Evolutionary conservation across 1,140 invertebrate genomes (phyloP).

Genomic region (Portunus trituberculatus): DNA sequence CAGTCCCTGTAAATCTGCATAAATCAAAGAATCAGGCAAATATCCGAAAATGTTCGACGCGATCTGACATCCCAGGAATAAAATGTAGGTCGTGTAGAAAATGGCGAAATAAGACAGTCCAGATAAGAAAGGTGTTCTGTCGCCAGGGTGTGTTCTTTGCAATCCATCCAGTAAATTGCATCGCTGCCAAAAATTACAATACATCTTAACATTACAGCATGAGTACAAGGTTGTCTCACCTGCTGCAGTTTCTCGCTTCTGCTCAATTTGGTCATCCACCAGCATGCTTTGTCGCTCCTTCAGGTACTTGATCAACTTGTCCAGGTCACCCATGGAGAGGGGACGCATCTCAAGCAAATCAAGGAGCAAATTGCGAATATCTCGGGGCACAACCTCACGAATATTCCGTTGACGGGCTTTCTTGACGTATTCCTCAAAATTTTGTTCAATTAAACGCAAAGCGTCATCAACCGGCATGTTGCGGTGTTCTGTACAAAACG

Average conservation of each 20-base stretch:
- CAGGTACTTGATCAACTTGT: slow-evolving; percentile 78
- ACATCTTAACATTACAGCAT: slow-evolving; percentile 31
- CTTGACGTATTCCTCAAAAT: slow-evolving; percentile 89
- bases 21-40: background rate
- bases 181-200: slow-evolving; percentile 36
- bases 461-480: slow-evolving; percentile 97
- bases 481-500: slow-evolving; percentile 87
- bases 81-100: slow-evolving; percentile 33
- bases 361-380: slow-evolving; percentile 77
- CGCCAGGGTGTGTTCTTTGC: slow-evolving; percentile 17
- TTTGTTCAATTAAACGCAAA: slow-evolving; percentile 87
- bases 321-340: slow-evolving; percentile 77
- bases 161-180: slow-evolving; percentile 7
- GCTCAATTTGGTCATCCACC: slow-evolving; percentile 78
- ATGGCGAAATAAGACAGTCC: slow-evolving; percentile 29
- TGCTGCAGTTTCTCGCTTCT: slow-evolving; percentile 77
- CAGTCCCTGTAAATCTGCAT: background rate
- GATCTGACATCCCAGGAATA: background rate
- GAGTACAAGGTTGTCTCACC: slow-evolving; percentile 70
- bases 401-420: slow-evolving; percentile 76
- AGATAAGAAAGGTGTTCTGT: slow-evolving; percentile 31
- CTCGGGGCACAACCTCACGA: slow-evolving; percentile 76
- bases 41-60: slow-evolving; percentile 12
- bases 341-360: slow-evolving; percentile 77
- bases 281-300: slow-evolving; percentile 77